Conservation (phyloP, 2,888 invertebrate genomes). For the Chrysina gloriosa region DNA sequence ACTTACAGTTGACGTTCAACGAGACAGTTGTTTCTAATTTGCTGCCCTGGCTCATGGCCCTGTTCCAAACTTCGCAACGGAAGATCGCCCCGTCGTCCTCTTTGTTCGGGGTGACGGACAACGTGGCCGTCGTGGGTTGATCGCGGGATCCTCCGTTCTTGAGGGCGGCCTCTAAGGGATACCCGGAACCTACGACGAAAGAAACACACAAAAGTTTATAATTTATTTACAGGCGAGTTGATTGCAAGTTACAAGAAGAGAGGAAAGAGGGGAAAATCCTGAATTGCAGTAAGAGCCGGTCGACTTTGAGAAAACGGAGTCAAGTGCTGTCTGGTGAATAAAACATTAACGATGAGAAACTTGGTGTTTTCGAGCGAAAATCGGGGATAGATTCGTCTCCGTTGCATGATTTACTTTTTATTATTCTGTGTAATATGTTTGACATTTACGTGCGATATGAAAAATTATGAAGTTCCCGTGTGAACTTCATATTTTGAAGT, state of each 20-base stretch:
- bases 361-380: not conserved
- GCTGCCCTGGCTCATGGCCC: constrained; percentile 85
- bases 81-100: constrained; percentile 88
- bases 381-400: not conserved
- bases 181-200: constrained; percentile 70
- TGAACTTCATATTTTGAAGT: too few relatives aligned
- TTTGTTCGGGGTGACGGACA: constrained; percentile 80
- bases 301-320: constrained; percentile 21
- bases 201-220: constrained; percentile 40
- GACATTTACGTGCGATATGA: too few relatives aligned
- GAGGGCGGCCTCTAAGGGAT: constrained; percentile 78
- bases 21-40: constrained; percentile 84
- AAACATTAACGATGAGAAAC: constrained; percentile 32
- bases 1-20: constrained; percentile 91
- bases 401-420: constrained; percentile 18
- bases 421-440: too few relatives aligned
- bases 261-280: not conserved
- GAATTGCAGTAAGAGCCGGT: constrained; percentile 9
- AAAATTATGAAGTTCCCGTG: too few relatives aligned
- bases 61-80: constrained; percentile 89
- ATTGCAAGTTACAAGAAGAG: constrained; percentile 22
- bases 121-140: constrained; percentile 79
- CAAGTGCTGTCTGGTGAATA: constrained; percentile 21
- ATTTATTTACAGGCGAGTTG: constrained; percentile 34
- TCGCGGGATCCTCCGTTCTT: constrained; percentile 79